A percentile compares a stretch with the other conserved stretches of the same genome.
Evolutionary conservation across 2,797 vertebrate species (phyloP).

Genomic region (Pygocentrus nattereri): DNA sequence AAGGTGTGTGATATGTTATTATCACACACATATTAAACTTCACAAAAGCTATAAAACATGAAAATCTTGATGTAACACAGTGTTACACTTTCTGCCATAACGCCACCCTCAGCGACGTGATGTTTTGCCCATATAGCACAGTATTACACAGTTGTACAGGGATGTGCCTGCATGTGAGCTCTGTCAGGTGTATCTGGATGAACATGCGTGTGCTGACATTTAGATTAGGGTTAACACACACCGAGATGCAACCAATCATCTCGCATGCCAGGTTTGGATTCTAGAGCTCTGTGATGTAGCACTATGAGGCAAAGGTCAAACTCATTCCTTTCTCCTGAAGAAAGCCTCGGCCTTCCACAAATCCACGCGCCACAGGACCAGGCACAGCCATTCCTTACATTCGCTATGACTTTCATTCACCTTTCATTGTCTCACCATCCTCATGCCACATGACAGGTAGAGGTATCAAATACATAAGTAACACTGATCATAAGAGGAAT

Average conservation of each 20-base stretch:
- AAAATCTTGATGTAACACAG: too few relatives aligned
- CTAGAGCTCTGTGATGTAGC: background rate
- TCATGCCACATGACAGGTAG: background rate
- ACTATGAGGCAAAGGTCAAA: background rate
- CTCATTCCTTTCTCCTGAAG: conserved; percentile 5
- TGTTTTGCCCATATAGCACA: conserved; percentile 9
- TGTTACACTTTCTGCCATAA: too few relatives aligned
- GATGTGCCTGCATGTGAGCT: conserved; percentile 26
- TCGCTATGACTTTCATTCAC: background rate
- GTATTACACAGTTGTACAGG: conserved; percentile 23
- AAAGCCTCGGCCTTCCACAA: background rate
- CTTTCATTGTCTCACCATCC: background rate
- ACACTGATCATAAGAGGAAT: background rate
- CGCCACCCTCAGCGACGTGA: too few relatives aligned
- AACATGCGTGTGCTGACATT: conserved; percentile 35
- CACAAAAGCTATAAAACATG: too few relatives aligned
- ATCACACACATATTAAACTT: too few relatives aligned
- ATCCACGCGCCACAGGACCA: background rate
- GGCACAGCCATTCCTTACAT: background rate
- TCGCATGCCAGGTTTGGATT: background rate
- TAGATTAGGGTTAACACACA: conserved; percentile 21
- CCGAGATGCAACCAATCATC: conserved; percentile 26
- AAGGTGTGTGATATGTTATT: too few relatives aligned
- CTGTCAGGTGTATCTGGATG: conserved; percentile 27
- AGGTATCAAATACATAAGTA: background rate